Evolutionary conservation across 2,113 vertebrate species (phyloP), one percentile per base, ranked within the genome.

Genomic region (Equus przewalskii): DNA sequence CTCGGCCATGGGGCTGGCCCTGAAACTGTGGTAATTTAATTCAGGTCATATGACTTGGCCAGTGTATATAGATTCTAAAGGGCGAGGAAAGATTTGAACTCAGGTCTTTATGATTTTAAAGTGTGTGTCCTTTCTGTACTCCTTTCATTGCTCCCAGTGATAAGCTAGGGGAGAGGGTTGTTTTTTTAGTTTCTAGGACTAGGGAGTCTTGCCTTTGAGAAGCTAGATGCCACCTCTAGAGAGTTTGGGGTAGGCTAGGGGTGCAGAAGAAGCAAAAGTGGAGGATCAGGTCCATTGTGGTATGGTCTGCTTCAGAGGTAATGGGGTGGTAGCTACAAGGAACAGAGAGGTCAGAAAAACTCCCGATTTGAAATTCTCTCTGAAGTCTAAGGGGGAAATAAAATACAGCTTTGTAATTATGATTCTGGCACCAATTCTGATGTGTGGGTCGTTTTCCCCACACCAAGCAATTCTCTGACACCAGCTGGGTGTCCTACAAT

Each of bases 11-110:
- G 36, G 36, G 36, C 36, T 41, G 36, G 36, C 36, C 36, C 36
- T 41, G 36, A 87, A 92, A 93, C 72, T 90, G 51, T 54, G 49
- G 58, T 87, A 89, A 33, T 89, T 94, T 94, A 97, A 90, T 92
- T 97, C 24, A 79, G 44, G 46, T 87, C 10, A 49, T 83, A 33
- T 94, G 80, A 96, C 16, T 86, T 90, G 65, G 28, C 83, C 30
- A 84, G 14, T 69, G 11, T 76, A 24, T 49, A 60, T 78, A 79
- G 51, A 64, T 84, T 83, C 33, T 73, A 75, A 96, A 46, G 56
- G 15, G 54, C 73, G n/a, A 93, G 60, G 26, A 30, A 78, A 89
- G 19, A 95, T 89, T 95, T 78, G 78, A 94, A 94, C 26, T 76
- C 18, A 15, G 4, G 30, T 95, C 75, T 76, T 94, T 75, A 64